Conservation (phyloP, 1,140 invertebrate species). For the Daktulosphaira vitifoliae region DNA sequence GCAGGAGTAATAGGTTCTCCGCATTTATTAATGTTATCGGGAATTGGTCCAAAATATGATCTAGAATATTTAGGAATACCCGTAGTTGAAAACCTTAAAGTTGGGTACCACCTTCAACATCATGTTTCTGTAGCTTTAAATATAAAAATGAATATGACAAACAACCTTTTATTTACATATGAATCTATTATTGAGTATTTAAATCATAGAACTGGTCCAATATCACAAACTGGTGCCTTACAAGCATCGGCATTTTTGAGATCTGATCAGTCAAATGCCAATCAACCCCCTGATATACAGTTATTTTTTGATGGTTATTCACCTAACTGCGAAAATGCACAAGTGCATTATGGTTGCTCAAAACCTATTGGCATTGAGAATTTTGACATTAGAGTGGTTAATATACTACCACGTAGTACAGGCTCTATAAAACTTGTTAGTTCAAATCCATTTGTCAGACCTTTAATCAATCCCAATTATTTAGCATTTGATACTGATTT, state of each 20-base stretch:
- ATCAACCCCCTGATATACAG: constrained; percentile 46
- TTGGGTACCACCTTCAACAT: constrained; percentile 56
- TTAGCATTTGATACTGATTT: constrained; percentile 58
- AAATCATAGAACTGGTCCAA: background rate
- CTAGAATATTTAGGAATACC: constrained; percentile 58
- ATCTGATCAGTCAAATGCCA: constrained; percentile 16
- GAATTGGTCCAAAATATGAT: constrained; percentile 68
- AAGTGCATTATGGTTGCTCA: background rate
- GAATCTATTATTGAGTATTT: constrained; percentile 12
- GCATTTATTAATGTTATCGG: constrained; percentile 76
- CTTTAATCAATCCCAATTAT: constrained; percentile 73
- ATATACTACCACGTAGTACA: constrained; percentile 7
- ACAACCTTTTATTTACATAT: background rate
- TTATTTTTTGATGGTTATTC: constrained; percentile 40
- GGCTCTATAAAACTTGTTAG: constrained; percentile 27
- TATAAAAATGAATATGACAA: constrained; percentile 40
- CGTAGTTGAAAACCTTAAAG: constrained; percentile 54
- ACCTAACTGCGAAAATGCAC: background rate
- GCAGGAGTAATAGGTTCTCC: constrained; percentile 70
- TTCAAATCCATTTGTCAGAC: constrained; percentile 58
- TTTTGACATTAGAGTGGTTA: background rate
- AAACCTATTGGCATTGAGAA: background rate
- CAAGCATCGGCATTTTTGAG: constrained; percentile 11
- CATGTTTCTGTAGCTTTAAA: constrained; percentile 11
- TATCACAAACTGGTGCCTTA: constrained; percentile 24